Percentiles rank a stretch among this genome's conserved stretches.
Conservation (phyloP, 2,888 invertebrate genomes). For the Marasmarcha lunaedactyla region DNA sequence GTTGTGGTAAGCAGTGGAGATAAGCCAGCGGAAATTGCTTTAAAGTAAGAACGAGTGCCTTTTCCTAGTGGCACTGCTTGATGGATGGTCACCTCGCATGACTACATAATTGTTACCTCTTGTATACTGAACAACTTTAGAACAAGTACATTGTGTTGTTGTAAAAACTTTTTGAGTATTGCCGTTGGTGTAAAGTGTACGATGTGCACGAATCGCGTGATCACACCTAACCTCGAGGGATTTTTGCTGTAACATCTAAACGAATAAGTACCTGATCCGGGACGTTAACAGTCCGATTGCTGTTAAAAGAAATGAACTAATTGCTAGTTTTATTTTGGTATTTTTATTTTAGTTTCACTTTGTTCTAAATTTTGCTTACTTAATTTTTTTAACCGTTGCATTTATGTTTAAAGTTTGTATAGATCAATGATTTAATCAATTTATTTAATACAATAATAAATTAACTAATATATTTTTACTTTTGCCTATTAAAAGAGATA, state of each 20-base stretch:
- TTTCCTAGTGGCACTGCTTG: conserved; percentile 38
- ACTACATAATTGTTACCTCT: conserved; percentile 63
- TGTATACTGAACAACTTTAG: not conserved
- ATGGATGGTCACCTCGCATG: conserved; percentile 63
- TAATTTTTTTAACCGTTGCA: no score
- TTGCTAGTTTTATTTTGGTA: no score
- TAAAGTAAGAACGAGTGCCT: conserved; percentile 40
- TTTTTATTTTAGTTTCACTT: no score
- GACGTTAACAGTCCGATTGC: no score
- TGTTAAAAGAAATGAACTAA: no score
- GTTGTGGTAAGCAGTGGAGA: conserved; percentile 47
- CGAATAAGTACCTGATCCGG: not conserved
- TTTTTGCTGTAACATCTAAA: not conserved
- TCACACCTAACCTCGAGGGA: not conserved
- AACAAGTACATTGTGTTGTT: not conserved
- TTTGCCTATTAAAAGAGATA: no score
- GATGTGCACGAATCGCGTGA: not conserved
- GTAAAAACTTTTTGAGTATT: not conserved
- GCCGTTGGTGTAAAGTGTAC: not conserved
- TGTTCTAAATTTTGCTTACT: no score
- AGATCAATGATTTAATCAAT: no score
- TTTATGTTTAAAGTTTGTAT: no score
- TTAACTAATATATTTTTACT: no score
- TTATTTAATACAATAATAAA: no score
- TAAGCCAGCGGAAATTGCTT: conserved; percentile 65